Percentiles rank a stretch among this genome's conserved stretches.
Evolutionary conservation across 2,113 vertebrate genomes (phyloP).

Genomic region (Rattus norvegicus): DNA sequence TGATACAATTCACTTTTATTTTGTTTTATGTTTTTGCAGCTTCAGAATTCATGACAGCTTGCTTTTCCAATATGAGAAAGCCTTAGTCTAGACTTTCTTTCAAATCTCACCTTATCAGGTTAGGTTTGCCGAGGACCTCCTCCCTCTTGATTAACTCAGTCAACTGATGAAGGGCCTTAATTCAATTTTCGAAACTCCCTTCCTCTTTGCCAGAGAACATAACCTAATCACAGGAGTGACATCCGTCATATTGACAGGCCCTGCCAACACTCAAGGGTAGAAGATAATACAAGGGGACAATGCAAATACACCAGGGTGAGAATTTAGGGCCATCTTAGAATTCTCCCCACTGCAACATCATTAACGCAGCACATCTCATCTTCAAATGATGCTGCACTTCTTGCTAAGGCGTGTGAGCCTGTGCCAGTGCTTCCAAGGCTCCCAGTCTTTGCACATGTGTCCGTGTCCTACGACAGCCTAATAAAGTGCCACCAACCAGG

Average conservation of each 20-base stretch:
- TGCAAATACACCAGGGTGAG: neutral
- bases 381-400: neutral
- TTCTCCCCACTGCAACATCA: neutral
- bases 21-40: neutral
- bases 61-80: neutral
- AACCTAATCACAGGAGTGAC: neutral
- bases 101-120: neutral
- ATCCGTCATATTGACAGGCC: neutral
- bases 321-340: neutral
- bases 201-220: neutral
- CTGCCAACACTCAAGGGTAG: neutral
- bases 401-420: accelerated
- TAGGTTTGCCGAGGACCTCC: neutral
- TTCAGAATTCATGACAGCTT: neutral
- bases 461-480: too few relatives aligned
- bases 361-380: neutral
- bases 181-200: neutral
- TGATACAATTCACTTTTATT: neutral
- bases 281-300: neutral
- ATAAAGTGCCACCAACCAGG: neutral
- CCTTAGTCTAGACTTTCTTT: neutral
- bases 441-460: too few relatives aligned
- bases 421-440: accelerated
- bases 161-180: neutral
- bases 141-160: conserved; percentile 5